Evolutionary conservation across 2,113 vertebrate genomes (phyloP).

Genomic region (Cyprinodon variegatus): DNA sequence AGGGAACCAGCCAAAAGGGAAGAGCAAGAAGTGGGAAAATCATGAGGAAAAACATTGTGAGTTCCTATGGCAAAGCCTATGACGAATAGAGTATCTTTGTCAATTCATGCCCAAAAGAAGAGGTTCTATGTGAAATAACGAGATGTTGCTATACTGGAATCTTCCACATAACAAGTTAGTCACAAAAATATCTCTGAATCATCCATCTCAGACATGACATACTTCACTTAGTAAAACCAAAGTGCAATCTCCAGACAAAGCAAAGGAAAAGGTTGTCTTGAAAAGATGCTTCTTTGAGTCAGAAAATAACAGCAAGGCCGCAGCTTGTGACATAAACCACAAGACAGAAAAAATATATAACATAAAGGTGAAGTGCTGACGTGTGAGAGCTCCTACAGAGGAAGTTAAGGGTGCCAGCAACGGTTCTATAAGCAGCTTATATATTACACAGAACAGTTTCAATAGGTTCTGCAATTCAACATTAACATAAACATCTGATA

Average conservation of each 20-base stretch:
- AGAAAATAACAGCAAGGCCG: too few relatives aligned
- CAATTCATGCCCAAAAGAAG: not conserved
- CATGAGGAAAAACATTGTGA: too few relatives aligned
- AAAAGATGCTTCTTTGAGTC: not conserved
- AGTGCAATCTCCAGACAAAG: not conserved
- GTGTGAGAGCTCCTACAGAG: too few relatives aligned
- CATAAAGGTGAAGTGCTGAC: not conserved
- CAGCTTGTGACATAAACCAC: not conserved
- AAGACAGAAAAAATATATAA: not conserved
- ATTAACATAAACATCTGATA: not conserved
- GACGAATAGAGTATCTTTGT: too few relatives aligned
- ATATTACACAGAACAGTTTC: not conserved
- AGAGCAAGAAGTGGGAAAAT: too few relatives aligned
- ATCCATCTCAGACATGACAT: not conserved
- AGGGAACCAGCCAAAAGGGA: too few relatives aligned
- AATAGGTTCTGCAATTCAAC: not conserved
- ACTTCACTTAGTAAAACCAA: not conserved
- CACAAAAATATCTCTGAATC: not conserved
- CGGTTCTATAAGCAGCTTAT: not conserved
- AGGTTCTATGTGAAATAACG: too few relatives aligned
- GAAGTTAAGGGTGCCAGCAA: too few relatives aligned
- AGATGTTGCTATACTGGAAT: too few relatives aligned
- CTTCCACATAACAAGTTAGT: not conserved
- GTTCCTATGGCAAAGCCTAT: too few relatives aligned
- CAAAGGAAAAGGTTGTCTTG: too few relatives aligned